phyloP scores from a whole-genome alignment of 2,888 invertebrate genomes.

The Proisotoma minuta region DNA sequence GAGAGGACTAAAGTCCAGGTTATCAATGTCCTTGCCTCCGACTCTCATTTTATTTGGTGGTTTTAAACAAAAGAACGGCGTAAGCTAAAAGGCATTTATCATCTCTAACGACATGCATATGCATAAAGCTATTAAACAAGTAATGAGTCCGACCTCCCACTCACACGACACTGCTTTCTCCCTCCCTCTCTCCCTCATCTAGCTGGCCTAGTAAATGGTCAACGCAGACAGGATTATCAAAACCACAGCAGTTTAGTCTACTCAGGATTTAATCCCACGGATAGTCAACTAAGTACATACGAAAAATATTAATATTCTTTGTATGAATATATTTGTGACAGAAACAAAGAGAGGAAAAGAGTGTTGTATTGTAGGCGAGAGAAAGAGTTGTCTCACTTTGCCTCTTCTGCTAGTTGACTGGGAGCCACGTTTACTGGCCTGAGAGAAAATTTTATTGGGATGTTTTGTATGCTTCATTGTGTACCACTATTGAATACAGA shows the following conservation, averaged over 20 bases:
- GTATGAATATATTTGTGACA: no score
- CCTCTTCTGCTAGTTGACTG: no score
- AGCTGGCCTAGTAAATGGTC: background rate
- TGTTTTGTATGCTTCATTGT: no score
- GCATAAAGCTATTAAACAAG: constrained; percentile 12
- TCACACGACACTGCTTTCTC: constrained; percentile 9
- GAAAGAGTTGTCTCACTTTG: no score
- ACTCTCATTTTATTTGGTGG: background rate
- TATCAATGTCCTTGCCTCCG: constrained; percentile 7
- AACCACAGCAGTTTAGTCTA: background rate
- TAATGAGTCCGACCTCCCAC: background rate
- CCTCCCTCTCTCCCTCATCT: background rate
- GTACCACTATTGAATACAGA: no score
- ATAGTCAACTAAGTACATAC: no score
- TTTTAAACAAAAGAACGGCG: background rate
- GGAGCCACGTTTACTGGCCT: no score
- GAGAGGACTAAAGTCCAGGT: constrained; percentile 7
- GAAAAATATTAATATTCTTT: no score
- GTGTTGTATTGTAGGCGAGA: no score
- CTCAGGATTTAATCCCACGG: no score
- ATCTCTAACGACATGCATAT: constrained; percentile 13
- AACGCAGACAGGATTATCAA: constrained; percentile 5
- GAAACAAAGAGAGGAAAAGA: no score
- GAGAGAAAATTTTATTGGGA: no score
- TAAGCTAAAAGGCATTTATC: constrained; percentile 9